phyloP scores from a whole-genome alignment of 2,113 vertebrate species.

The Pampusana beccarii region DNA sequence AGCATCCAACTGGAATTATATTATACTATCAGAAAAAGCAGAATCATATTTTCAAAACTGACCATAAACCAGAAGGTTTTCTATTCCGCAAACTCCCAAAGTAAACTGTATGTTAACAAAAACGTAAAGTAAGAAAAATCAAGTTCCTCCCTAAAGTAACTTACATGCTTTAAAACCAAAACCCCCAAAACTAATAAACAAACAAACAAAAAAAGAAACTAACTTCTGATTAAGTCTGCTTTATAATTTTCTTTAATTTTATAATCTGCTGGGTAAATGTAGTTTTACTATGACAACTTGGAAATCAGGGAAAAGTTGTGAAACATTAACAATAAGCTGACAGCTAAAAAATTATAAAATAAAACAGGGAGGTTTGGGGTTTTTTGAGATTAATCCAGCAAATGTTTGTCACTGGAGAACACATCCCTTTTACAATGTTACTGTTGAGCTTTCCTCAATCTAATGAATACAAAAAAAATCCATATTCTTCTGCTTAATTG shows the following conservation, averaged over 20 bases:
- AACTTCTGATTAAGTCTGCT: not conserved
- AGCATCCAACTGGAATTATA: not conserved
- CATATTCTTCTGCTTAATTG: not conserved
- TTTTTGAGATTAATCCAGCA: not conserved
- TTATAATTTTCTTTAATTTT: not conserved
- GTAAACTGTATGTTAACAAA: not conserved
- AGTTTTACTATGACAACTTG: not conserved
- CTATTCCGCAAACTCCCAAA: not conserved
- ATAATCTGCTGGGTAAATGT: not conserved
- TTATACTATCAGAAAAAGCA: not conserved
- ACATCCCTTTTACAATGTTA: not conserved
- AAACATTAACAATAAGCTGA: not conserved
- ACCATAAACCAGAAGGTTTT: not conserved
- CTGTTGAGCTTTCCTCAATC: not conserved
- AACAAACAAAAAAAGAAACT: not conserved
- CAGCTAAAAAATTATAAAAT: not conserved
- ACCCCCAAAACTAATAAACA: not conserved
- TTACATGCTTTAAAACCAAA: not conserved
- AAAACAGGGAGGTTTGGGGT: rapidly evolving
- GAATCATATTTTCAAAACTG: not conserved
- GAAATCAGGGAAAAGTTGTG: not conserved
- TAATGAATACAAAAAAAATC: not conserved
- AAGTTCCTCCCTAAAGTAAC: not conserved
- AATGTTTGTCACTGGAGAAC: not conserved
- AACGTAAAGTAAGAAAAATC: not conserved